These are phyloP conservation scores for Poeciliopsis turrubarensis DNA, from an alignment of 2,113 vertebrate species.

Conservation along the genomic window DNA sequence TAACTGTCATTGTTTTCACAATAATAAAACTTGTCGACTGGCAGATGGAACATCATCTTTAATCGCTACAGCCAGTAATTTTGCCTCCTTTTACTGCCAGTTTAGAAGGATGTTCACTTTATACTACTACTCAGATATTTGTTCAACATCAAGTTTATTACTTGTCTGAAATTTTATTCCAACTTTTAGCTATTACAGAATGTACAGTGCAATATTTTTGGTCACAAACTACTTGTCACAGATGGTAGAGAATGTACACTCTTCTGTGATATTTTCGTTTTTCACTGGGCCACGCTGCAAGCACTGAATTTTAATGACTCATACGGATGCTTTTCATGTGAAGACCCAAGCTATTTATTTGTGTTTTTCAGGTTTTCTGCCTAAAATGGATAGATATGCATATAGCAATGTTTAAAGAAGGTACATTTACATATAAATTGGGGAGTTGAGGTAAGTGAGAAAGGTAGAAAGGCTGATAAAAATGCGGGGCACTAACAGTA, in stretches of 20 bases:
- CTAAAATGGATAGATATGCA: slow-evolving; percentile 68
- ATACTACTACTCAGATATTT: neutral
- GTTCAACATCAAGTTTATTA: slow-evolving; percentile 6
- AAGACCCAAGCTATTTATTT: slow-evolving; percentile 66
- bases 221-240: slow-evolving; percentile 13
- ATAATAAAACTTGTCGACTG: slow-evolving; percentile 1
- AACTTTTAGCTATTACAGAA: slow-evolving; percentile 26
- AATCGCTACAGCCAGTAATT: slow-evolving; percentile 5
- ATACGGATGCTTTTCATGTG: slow-evolving; percentile 55
- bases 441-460: slow-evolving; percentile 71
- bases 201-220: slow-evolving; percentile 34
- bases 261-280: slow-evolving; percentile 49
- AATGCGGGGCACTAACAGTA: slow-evolving; percentile 52
- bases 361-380: slow-evolving; percentile 59
- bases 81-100: slow-evolving; percentile 12
- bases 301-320: slow-evolving; percentile 61
- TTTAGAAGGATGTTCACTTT: slow-evolving; percentile 1
- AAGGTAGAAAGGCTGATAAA: slow-evolving; percentile 47
- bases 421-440: slow-evolving; percentile 84
- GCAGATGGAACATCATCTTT: slow-evolving; percentile 26
- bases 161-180: slow-evolving; percentile 22
- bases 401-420: slow-evolving; percentile 75
- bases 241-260: slow-evolving; percentile 36
- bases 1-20: neutral
- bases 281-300: slow-evolving; percentile 56